Conservation (phyloP, 2,113 vertebrate genomes). For the Apteryx owenii region DNA sequence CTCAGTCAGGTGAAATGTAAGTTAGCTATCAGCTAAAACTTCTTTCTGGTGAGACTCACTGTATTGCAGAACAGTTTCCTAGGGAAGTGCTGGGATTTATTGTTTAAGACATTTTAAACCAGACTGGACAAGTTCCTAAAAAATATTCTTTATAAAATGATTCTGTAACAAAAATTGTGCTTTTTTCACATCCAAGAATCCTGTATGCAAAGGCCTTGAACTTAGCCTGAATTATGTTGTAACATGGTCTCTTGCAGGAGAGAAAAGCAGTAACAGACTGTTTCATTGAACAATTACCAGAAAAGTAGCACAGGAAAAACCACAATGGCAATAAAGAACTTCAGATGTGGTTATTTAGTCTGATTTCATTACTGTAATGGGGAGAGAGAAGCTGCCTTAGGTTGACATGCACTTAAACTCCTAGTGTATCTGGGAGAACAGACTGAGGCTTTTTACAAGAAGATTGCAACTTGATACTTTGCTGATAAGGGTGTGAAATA, state of each 20-base stretch:
- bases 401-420: background rate
- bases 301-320: background rate
- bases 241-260: background rate
- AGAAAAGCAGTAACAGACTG: background rate
- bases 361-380: background rate
- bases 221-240: background rate
- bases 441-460: background rate
- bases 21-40: background rate
- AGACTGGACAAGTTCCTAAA: background rate
- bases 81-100: background rate
- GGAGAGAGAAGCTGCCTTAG: background rate
- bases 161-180: background rate
- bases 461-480: constrained; percentile 5
- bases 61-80: background rate
- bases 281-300: background rate
- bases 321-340: background rate
- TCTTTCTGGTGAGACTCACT: background rate
- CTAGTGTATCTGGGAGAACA: constrained; percentile 25
- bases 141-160: background rate
- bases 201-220: background rate
- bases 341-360: background rate
- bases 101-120: background rate
- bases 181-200: background rate
- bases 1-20: background rate
- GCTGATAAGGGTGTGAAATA: background rate